phyloP scores from a whole-genome alignment of 2,888 invertebrate genomes.

The Amiota communis region DNA sequence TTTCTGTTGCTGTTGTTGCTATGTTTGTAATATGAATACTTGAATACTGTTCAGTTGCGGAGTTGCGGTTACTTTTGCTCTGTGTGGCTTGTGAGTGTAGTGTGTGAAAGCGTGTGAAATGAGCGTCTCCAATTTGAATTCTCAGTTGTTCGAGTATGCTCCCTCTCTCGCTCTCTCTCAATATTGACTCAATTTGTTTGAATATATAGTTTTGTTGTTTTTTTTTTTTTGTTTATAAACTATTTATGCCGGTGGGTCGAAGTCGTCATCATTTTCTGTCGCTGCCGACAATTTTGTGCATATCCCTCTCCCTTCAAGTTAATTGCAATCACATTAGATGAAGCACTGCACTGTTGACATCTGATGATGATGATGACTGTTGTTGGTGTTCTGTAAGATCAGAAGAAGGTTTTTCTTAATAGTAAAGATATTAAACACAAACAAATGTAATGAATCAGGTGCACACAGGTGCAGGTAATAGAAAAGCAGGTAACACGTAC shows the following conservation, averaged over 20 bases:
- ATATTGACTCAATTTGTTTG: background rate
- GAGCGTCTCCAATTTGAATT: slow-evolving; percentile 2
- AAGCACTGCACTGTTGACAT: too few species aligned
- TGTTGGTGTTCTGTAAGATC: too few species aligned
- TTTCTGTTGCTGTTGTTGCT: too few species aligned
- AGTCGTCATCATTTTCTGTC: slow-evolving; percentile 27
- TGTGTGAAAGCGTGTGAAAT: background rate
- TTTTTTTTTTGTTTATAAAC: slow-evolving; percentile 22
- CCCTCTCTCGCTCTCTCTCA: background rate
- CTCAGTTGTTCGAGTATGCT: background rate
- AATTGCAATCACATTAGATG: background rate
- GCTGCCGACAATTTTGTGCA: slow-evolving; percentile 20
- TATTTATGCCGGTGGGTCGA: slow-evolving; percentile 33
- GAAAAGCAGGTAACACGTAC: background rate
- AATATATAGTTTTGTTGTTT: slow-evolving; percentile 1
- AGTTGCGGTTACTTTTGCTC: background rate
- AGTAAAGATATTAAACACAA: background rate
- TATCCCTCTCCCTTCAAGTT: background rate
- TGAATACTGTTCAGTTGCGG: slow-evolving; percentile 1
- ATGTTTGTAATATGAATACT: background rate
- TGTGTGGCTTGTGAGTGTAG: background rate
- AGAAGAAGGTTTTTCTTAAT: background rate
- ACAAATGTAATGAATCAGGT: background rate
- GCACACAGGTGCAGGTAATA: background rate
- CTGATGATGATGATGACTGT: too few species aligned